Percentiles rank a stretch among this genome's conserved stretches.
These are phyloP conservation scores for Formica selysi DNA, from an alignment of 1,140 invertebrate species.

Conservation along the genomic window DNA sequence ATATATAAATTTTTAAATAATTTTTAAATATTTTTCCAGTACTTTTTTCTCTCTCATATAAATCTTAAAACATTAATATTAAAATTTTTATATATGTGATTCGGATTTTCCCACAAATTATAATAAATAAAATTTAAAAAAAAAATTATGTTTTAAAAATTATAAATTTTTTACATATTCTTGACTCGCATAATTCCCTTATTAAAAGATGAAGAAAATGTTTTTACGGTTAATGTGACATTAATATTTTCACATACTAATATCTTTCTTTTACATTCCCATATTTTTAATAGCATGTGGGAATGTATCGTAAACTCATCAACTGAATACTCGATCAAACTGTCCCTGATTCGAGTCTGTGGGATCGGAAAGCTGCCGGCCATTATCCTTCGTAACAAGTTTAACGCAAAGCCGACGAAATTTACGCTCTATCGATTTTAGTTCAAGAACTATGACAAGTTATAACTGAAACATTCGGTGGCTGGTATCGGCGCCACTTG, in stretches of 20 bases:
- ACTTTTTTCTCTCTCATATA: background rate
- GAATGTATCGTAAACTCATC: constrained; percentile 51
- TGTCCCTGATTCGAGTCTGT: constrained; percentile 57
- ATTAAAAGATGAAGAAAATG: background rate
- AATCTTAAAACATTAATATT: background rate
- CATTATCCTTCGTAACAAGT: constrained; percentile 62
- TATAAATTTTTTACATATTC: background rate
- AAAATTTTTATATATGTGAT: background rate
- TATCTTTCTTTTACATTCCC: background rate
- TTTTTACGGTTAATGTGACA: too few species aligned
- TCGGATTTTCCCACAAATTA: background rate
- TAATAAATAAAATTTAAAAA: background rate
- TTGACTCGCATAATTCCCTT: background rate
- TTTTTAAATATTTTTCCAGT: background rate
- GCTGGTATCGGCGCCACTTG: constrained; percentile 61
- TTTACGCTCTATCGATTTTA: constrained; percentile 65
- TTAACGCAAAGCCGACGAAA: constrained; percentile 63
- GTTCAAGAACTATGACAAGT: constrained; percentile 65
- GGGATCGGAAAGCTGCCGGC: constrained; percentile 60
- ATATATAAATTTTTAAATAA: background rate
- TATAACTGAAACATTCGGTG: constrained; percentile 64
- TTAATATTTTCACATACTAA: background rate
- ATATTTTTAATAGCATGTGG: background rate
- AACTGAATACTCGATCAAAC: constrained; percentile 57
- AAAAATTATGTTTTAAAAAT: background rate